These are phyloP conservation scores for Uria lomvia DNA, from an alignment of 2,113 vertebrate species.

Conservation along the genomic window DNA sequence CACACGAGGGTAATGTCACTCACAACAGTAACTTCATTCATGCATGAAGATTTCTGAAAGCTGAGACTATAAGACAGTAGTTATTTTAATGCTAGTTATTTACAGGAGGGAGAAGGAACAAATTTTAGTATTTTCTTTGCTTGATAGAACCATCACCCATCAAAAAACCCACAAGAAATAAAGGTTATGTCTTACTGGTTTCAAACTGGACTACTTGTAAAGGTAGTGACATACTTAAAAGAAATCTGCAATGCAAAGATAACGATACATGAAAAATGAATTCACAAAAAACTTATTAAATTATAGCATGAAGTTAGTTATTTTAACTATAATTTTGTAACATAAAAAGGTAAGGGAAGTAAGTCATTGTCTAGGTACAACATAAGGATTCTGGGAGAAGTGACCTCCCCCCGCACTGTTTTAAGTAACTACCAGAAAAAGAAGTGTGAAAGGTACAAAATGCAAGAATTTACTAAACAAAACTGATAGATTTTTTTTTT, in stretches of 20 bases:
- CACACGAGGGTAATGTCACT: neutral
- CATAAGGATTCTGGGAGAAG: neutral
- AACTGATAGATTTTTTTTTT: neutral
- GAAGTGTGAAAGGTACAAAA: neutral
- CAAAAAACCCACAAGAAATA: neutral
- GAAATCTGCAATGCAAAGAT: neutral
- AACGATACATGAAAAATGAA: neutral
- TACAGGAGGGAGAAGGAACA: fast-evolving
- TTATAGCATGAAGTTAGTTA: neutral
- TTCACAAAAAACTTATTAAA: neutral
- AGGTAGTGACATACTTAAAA: neutral
- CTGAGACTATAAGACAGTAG: neutral
- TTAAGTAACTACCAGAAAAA: neutral
- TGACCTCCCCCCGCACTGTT: neutral
- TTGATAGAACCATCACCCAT: neutral
- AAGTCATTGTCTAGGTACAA: neutral
- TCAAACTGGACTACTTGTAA: neutral
- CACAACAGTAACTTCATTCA: neutral
- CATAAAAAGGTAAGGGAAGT: neutral
- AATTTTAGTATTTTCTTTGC: neutral
- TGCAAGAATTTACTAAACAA: neutral
- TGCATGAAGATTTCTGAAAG: neutral
- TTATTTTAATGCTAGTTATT: neutral
- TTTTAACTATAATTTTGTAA: neutral
- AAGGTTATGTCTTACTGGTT: neutral